phyloP scores from a whole-genome alignment of 2,797 vertebrate species.

The Chelonia mydas region DNA sequence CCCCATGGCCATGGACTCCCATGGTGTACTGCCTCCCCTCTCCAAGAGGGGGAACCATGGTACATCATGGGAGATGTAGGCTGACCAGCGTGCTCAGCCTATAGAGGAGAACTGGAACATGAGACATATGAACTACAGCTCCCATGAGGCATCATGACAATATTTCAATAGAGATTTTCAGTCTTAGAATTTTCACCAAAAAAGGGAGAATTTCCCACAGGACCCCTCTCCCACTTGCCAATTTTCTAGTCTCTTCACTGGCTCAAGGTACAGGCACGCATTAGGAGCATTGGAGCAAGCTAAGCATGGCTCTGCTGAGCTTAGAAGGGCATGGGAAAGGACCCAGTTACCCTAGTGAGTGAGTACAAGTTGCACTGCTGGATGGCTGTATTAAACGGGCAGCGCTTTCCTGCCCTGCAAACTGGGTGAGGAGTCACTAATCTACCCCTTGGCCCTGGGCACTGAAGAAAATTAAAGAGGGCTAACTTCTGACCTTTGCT shows the following conservation, averaged over 20 bases:
- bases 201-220: no score
- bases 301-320: no score
- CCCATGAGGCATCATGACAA: neutral
- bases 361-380: neutral
- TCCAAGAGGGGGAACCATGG: neutral
- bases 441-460: neutral
- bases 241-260: neutral
- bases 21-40: no score
- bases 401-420: neutral
- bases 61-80: neutral
- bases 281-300: neutral
- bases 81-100: neutral
- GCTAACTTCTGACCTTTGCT: neutral
- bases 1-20: neutral
- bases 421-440: neutral
- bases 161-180: neutral
- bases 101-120: neutral
- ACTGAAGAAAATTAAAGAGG: neutral
- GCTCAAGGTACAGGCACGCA: neutral
- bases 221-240: no score
- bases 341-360: neutral
- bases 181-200: neutral
- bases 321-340: no score
- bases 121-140: neutral
- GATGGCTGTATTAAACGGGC: neutral